These are phyloP conservation scores for Galleria mellonella DNA, from an alignment of 1,140 invertebrate species.

Conservation along the genomic window DNA sequence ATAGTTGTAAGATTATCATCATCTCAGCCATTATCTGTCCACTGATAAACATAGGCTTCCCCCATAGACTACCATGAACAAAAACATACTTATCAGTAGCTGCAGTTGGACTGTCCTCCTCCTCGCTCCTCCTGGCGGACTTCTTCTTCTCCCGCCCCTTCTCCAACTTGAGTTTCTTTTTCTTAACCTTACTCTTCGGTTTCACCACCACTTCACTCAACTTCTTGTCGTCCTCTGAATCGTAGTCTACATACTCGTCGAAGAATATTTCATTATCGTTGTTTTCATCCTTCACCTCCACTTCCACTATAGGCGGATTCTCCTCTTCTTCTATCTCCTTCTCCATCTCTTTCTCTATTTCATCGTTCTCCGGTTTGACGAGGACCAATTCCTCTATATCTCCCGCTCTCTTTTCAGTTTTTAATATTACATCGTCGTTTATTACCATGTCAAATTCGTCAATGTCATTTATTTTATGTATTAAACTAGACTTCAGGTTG, in stretches of 20 bases:
- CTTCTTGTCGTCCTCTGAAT: constrained; percentile 44
- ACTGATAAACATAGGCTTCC: no score
- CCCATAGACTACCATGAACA: neutral
- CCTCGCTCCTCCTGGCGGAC: constrained; percentile 20
- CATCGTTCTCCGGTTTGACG: neutral
- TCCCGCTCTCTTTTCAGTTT: constrained; percentile 1
- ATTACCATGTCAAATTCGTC: constrained; percentile 19
- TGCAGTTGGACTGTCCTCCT: constrained; percentile 28
- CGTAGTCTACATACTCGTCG: constrained; percentile 31
- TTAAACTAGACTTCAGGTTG: constrained; percentile 20
- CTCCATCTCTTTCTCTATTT: constrained; percentile 7
- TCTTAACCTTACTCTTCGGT: constrained; percentile 23
- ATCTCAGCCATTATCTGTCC: no score
- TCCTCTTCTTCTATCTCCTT: constrained; percentile 7
- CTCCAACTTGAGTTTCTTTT: constrained; percentile 23
- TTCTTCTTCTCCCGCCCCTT: constrained; percentile 29
- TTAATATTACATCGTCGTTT: constrained; percentile 7
- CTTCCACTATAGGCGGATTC: constrained; percentile 8
- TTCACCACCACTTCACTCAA: constrained; percentile 43
- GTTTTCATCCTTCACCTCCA: constrained; percentile 36
- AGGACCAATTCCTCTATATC: constrained; percentile 1
- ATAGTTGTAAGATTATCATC: neutral
- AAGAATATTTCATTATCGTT: constrained; percentile 39
- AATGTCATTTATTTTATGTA: constrained; percentile 15
- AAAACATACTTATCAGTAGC: constrained; percentile 44